Evolutionary conservation across 2,888 invertebrate genomes (phyloP).

Genomic region (Papilio elwesi): DNA sequence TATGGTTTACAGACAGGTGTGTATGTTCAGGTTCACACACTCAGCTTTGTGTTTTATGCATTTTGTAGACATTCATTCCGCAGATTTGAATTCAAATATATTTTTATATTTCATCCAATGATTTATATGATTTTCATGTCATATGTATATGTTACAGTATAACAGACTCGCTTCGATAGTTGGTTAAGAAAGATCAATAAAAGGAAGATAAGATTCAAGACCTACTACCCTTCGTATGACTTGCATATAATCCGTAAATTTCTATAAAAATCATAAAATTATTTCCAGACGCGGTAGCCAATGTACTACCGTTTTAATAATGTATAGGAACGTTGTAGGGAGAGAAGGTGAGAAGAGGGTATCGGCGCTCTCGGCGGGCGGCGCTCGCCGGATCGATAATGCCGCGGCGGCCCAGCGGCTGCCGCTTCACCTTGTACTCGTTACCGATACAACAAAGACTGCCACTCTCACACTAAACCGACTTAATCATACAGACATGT

Average conservation of each 20-base stretch:
- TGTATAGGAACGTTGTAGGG: conserved; percentile 18
- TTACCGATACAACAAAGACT: conserved; percentile 57
- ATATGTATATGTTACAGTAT: not conserved
- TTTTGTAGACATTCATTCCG: not conserved
- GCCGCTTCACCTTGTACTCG: conserved; percentile 56
- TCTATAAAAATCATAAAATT: not conserved
- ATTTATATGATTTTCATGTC: not conserved
- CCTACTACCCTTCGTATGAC: no score
- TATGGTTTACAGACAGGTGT: conserved; percentile 14
- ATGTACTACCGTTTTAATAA: conserved; percentile 16
- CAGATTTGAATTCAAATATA: conserved; percentile 3
- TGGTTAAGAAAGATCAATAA: not conserved
- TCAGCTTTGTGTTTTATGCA: conserved; percentile 10
- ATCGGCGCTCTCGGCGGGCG: conserved; percentile 58
- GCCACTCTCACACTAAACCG: conserved; percentile 9
- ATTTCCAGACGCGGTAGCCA: not conserved
- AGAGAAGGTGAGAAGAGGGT: conserved; percentile 57
- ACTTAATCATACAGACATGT: not conserved
- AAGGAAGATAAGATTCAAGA: not conserved
- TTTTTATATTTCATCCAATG: not conserved
- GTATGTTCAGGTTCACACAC: conserved; percentile 9
- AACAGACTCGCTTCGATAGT: not conserved
- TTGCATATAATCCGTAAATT: not conserved
- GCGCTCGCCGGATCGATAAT: conserved; percentile 57
- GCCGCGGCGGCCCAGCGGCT: conserved; percentile 53